Base-by-base conservation (phyloP, 2,888 invertebrate genomes). In the Troglohyphantes excavatus region DNA sequence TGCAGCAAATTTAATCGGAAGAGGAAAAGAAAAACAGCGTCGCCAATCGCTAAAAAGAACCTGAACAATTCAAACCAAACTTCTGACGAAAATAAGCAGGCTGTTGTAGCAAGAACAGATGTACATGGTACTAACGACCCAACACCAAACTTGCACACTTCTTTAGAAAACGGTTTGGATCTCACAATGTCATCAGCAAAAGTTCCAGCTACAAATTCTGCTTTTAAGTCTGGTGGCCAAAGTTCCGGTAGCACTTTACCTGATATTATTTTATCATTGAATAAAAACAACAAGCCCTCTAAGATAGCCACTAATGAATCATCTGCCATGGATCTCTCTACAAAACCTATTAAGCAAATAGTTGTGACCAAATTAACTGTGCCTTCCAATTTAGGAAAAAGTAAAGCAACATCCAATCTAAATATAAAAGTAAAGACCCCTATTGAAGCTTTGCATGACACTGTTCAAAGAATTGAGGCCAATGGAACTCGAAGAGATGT, bases 371-470 rank as follows among this genome's bases (percentile, higher is more conserved):
- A 53, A 53, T n/a, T 53, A n/a, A 53, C 13, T n/a, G n/a, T 53
- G n/a, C 53, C 53, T 5, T n/a, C 13, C n/a, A 13, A n/a, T 53
- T 53, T 53, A 53, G 53, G 5, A 17, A 53, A 53, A 13, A 53
- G 53, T 17, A 53, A 53, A 53, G 5, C 53, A 53, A 53, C 17
- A 13, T 53, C 53, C 19, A 29, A 33, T 13, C 0, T 70, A 33
- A 70, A n/a, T 33, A 17, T 11, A 46, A 75, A 75, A n/a, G 23
- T 27, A 59, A 59, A 26, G 59, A 68, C 81, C 9, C 65, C 73
- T 6, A 43, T 84, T 27, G 70, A 72, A 23, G 27, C 65, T 13
- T 27, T 85, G 13, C 46, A 78, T 19, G 75, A 84, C 19, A 75
- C 63, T 67, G 67, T 84, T 27, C 3, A 65, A 65, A 21, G 26